A percentile compares a stretch with the other conserved stretches of the same genome.
Conservation (phyloP, 2,888 invertebrate genomes). For the Mesochorus sp. region DNA sequence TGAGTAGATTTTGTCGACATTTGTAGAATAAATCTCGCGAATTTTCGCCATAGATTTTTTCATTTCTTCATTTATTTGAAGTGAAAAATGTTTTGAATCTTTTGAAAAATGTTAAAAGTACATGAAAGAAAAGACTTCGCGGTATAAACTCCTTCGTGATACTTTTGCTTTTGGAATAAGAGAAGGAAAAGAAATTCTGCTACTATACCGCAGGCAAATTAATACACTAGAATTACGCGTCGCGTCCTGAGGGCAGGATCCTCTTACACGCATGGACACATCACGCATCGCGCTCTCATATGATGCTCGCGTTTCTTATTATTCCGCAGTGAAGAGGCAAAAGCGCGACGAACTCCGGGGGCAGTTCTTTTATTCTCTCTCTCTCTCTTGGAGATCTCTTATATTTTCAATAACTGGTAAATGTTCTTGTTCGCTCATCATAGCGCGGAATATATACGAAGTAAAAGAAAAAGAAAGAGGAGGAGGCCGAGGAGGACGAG, state of each 20-base stretch:
- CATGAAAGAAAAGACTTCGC: background rate
- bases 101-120: background rate
- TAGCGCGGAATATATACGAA: background rate
- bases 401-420: slow-evolving; percentile 35
- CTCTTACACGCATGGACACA: slow-evolving; percentile 67
- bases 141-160: slow-evolving; percentile 18
- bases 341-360: slow-evolving; percentile 16
- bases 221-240: slow-evolving; percentile 75
- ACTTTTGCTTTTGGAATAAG: slow-evolving; percentile 50
- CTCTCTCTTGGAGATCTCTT: too few relatives aligned
- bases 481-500: background rate
- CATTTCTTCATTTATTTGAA: too few relatives aligned
- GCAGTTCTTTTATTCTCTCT: slow-evolving; percentile 47
- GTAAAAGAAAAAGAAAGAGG: background rate
- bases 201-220: slow-evolving; percentile 65
- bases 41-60: background rate
- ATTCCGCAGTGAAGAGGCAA: slow-evolving; percentile 22
- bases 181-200: too few relatives aligned
- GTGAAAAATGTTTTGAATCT: too few relatives aligned
- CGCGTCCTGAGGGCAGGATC: slow-evolving; percentile 72
- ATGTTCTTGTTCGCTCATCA: slow-evolving; percentile 37
- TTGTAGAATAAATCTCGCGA: background rate
- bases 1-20: background rate
- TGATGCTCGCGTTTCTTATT: slow-evolving; percentile 53
- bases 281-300: slow-evolving; percentile 58